Conservation (phyloP, 53 echinoderm and acorn worm genomes). For the Holothuria leucospilota region DNA sequence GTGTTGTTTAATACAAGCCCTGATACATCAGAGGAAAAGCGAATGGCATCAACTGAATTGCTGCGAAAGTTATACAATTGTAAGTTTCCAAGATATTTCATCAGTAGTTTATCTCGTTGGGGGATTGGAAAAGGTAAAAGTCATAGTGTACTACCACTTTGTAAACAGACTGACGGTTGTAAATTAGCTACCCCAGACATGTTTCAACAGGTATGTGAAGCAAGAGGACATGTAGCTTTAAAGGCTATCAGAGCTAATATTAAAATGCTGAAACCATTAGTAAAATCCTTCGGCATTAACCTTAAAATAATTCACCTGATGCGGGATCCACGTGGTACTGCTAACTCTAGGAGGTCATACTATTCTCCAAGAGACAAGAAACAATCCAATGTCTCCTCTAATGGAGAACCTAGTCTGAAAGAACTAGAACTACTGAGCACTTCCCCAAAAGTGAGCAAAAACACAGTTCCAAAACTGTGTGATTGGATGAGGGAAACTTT, state of each 20-base stretch:
- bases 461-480: slow-evolving; percentile 78
- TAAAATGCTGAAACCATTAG: slow-evolving; percentile 71
- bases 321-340: slow-evolving; percentile 87
- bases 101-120: slow-evolving; percentile 64
- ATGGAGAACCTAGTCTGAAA: background rate
- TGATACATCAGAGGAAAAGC: background rate
- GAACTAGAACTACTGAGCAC: slow-evolving; percentile 47
- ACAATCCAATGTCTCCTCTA: background rate
- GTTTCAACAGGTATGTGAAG: slow-evolving; percentile 37
- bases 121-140: slow-evolving; percentile 62
- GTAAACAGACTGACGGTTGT: slow-evolving; percentile 58
- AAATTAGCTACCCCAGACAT: slow-evolving; percentile 3
- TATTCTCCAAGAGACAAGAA: slow-evolving; percentile 36
- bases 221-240: slow-evolving; percentile 49
- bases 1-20: slow-evolving; percentile 8
- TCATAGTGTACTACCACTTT: slow-evolving; percentile 43
- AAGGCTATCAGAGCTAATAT: slow-evolving; percentile 82
- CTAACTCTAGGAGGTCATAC: slow-evolving; percentile 79
- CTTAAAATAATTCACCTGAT: slow-evolving; percentile 91
- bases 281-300: slow-evolving; percentile 64
- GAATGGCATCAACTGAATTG: slow-evolving; percentile 45
- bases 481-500: slow-evolving; percentile 87
- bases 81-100: slow-evolving; percentile 54
- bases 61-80: slow-evolving; percentile 66
- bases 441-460: slow-evolving; percentile 20